phyloP scores from a whole-genome alignment of 1,140 invertebrate species.

The Lucilia sericata region DNA sequence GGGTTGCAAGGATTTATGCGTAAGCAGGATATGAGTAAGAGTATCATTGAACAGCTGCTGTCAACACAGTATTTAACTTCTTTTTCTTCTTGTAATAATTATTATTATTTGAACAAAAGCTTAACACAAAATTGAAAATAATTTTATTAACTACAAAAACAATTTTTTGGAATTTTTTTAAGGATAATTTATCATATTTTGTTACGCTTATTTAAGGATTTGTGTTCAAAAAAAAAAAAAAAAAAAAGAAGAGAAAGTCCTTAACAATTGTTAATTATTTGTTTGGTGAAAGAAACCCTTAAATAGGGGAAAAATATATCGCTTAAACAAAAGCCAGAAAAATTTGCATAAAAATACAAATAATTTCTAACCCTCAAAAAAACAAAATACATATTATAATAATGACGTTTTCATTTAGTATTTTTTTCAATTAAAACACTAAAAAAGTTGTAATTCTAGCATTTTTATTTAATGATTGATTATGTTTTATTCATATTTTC shows the following conservation, averaged over 20 bases:
- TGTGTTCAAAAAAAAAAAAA: background rate
- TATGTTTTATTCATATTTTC: background rate
- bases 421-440: background rate
- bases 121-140: background rate
- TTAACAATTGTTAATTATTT: background rate
- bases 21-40: background rate
- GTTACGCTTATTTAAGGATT: background rate
- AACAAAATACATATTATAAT: background rate
- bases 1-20: background rate
- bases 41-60: background rate
- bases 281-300: background rate
- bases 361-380: background rate
- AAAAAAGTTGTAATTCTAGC: background rate
- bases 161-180: background rate
- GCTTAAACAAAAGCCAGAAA: too few species aligned
- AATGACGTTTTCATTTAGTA: background rate
- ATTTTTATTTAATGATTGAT: background rate
- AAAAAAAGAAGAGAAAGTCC: background rate
- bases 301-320: background rate
- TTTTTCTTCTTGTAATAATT: background rate
- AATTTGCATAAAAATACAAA: background rate
- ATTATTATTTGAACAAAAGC: background rate
- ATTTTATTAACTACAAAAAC: background rate
- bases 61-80: background rate
- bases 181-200: slow-evolving; percentile 1